These are phyloP conservation scores for Elysia chlorotica DNA, from an alignment of 1,140 invertebrate species.

Conservation along the genomic window DNA sequence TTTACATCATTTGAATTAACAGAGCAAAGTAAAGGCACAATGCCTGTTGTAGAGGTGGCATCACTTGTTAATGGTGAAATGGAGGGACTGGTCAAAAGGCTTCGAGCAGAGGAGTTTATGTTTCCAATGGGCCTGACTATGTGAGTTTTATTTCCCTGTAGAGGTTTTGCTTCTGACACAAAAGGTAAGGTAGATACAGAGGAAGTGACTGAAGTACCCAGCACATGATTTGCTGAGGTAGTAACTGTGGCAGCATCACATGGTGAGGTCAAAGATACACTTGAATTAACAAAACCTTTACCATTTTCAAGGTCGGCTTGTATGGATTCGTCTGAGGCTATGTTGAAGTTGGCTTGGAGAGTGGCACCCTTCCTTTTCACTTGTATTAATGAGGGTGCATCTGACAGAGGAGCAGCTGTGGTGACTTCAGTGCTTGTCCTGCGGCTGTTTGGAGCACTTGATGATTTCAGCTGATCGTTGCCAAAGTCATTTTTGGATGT, in stretches of 20 bases:
- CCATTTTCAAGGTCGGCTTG: neutral
- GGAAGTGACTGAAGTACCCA: too few relatives aligned
- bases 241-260: too few relatives aligned
- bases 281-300: neutral
- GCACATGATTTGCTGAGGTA: too few relatives aligned
- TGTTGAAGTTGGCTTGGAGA: neutral
- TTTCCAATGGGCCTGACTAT: neutral
- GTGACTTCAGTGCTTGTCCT: neutral
- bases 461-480: neutral
- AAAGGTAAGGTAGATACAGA: too few relatives aligned
- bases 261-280: too few relatives aligned
- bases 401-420: neutral
- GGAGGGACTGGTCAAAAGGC: neutral
- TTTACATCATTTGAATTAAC: neutral
- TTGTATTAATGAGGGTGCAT: neutral
- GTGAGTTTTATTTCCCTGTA: neutral
- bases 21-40: neutral
- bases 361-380: neutral
- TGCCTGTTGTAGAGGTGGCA: neutral
- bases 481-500: neutral
- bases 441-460: conserved; percentile 7
- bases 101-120: neutral
- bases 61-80: neutral
- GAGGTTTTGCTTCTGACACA: neutral
- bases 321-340: neutral